Base-by-base conservation (phyloP, 2,888 invertebrate species). In the Malthinus seriepunctatus region DNA sequence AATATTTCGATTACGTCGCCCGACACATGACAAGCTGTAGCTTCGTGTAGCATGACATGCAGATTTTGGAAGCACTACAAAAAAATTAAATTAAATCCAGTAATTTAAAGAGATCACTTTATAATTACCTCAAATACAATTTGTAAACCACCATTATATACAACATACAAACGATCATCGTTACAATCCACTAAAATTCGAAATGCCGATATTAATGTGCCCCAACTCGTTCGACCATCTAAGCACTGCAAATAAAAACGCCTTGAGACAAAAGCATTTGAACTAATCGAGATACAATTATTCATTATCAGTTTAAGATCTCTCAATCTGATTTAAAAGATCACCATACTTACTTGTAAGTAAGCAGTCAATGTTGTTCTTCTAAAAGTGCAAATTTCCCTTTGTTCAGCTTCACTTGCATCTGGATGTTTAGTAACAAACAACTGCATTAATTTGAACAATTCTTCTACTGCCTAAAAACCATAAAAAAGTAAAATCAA, bases 41-140 rank as follows among this genome's bases (percentile, higher is more conserved):
- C 95, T 78, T 96, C 95, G 71, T 95, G 93, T 76, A 95, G 91
- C 88, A 96, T 95, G 67, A 93, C 89, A 82, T 95, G 95, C 60
- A 96, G 82, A 64, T 94, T 93, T 79, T 91, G 91, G 71, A 95
- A 85, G 23, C 94, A 93, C 86, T 95, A 82, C 39, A 83, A 82
- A 50, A 32, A 31, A 81, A 79, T 80, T 81, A 80, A 10, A 12
- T 38, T 12, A 11, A 9, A 10, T 7, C 9, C 9, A 11, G 12
- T 9, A 48, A 8, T 51, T 35, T 63, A 75, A 72, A 33, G 3
- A 3, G 32, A 7, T 34, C 3, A 37, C 14, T 14, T 14, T 52
- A 33, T 37, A 61, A 68, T 70, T 70, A 89, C 89, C 81, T 91
- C 90, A 74, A 89, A 89, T 2, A 90, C 84, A 79, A 90, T 86